phyloP scores from a whole-genome alignment of 2,888 invertebrate genomes.

The Anoplius nigerrimus region DNA sequence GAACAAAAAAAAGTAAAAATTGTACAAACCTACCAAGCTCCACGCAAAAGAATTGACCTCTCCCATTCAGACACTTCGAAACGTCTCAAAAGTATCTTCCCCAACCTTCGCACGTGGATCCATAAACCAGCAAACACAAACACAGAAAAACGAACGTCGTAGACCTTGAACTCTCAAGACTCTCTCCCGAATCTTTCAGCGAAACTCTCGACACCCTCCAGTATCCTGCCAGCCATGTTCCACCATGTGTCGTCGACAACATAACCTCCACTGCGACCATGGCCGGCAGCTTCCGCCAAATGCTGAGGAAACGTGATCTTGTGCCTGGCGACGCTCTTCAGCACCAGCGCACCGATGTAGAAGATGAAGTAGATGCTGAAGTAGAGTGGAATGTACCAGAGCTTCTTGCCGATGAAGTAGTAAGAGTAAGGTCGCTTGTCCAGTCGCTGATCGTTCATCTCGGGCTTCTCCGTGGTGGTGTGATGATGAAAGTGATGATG shows the following conservation, averaged over 20 bases:
- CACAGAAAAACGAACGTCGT: too few species aligned
- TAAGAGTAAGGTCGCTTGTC: conserved; percentile 80
- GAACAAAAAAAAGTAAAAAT: too few species aligned
- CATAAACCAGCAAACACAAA: too few species aligned
- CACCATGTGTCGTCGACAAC: conserved; percentile 49
- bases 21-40: too few species aligned
- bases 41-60: too few species aligned
- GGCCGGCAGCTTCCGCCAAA: conserved; percentile 58
- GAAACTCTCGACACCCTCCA: conserved; percentile 59
- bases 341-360: conserved; percentile 83
- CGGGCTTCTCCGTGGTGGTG: conserved; percentile 70
- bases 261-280: conserved; percentile 37
- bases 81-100: too few species aligned
- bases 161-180: too few species aligned
- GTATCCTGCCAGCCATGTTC: conserved; percentile 54
- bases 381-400: conserved; percentile 86
- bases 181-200: conserved; percentile 32
- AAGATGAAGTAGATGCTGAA: conserved; percentile 82
- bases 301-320: conserved; percentile 78
- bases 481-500: conserved; percentile 74
- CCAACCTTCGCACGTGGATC: too few species aligned
- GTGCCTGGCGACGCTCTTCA: conserved; percentile 84
- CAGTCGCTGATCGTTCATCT: conserved; percentile 69
- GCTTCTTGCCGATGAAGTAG: conserved; percentile 84
- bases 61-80: too few species aligned